Evolutionary conservation across 2,888 invertebrate species (phyloP), one percentile per base, ranked within the genome.

Genomic region (Schizaphis graminum): DNA sequence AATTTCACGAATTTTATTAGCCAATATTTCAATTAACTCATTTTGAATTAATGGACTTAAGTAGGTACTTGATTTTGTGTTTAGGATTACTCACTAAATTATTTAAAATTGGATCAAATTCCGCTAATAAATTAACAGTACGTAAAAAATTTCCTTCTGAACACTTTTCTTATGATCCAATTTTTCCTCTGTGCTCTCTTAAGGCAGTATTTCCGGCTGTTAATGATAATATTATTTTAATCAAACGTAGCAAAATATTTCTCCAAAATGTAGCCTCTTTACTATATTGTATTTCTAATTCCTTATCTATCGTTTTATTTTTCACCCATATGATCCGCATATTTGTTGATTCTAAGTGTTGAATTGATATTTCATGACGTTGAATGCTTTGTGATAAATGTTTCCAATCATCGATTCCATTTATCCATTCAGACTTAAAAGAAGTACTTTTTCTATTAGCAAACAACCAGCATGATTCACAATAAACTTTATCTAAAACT

Each of bases 91-190:
- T 86, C 86, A 86, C 86, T 86, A 86, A 47, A 86, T 86, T 86
- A 86, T 86, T 86, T 86, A 86, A 86, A 44, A 86, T 86, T 47
- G 86, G 86, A 86, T 86, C 86, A 86, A 86, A 86, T 86, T 86
- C 86, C 4, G 47, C 44, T 28, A 86, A 86, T 86, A 86, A 47
- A 86, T 86, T 47, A 86, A 86, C 24, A 47, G 44, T 86, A 86
- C 49, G 49, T 49, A 86, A 44, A 86, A 86, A 44, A 86, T 86
- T 86, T 86, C 44, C 41, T 86, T 86, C 44, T 86, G 28, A 86
- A 86, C 86, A 44, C 21, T 86, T 86, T 86, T 86, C 44, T 86
- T 11, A 49, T 1, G 49, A 49, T 49, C 49, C 49, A 49, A 49
- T 49, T 49, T 49, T 49, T 49, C 49, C 11, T 49, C 49, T 49